A percentile compares a stretch with the other conserved stretches of the same genome.
phyloP scores from a whole-genome alignment of 2,888 invertebrate genomes.

The Zelleria hepariella region DNA sequence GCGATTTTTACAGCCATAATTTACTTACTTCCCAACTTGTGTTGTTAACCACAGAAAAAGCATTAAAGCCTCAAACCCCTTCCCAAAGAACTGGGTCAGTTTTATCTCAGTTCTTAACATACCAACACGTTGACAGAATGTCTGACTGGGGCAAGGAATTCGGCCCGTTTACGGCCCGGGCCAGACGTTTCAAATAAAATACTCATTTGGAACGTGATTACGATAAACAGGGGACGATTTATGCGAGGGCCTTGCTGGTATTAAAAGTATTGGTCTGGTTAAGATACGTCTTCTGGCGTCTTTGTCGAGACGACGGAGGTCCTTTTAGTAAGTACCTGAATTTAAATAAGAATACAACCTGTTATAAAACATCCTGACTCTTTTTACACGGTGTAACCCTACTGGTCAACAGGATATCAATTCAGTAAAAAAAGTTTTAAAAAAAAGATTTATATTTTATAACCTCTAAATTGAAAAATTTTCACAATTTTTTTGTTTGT shows the following conservation, averaged over 20 bases:
- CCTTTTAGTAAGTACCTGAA: too few relatives aligned
- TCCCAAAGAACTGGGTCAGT: neutral
- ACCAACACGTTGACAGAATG: constrained; percentile 14
- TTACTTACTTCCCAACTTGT: neutral
- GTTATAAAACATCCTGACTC: too few relatives aligned
- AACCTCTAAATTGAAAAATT: too few relatives aligned
- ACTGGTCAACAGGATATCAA: too few relatives aligned
- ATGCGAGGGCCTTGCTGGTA: neutral
- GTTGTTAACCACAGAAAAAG: neutral
- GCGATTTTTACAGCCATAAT: too few relatives aligned
- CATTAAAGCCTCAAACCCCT: neutral
- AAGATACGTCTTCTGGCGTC: neutral
- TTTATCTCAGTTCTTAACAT: constrained; percentile 22
- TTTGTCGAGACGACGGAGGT: neutral
- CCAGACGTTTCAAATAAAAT: constrained; percentile 28
- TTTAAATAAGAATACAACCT: too few relatives aligned
- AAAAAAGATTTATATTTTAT: too few relatives aligned
- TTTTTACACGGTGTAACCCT: too few relatives aligned
- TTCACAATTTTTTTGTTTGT: too few relatives aligned
- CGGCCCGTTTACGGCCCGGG: constrained; percentile 4
- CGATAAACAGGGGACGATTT: constrained; percentile 29
- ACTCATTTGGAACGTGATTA: constrained; percentile 26
- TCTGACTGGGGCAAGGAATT: neutral
- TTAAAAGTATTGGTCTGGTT: neutral
- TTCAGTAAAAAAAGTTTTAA: too few relatives aligned